phyloP scores from a whole-genome alignment of 2,797 vertebrate genomes.

The Toxotes lorentzi region DNA sequence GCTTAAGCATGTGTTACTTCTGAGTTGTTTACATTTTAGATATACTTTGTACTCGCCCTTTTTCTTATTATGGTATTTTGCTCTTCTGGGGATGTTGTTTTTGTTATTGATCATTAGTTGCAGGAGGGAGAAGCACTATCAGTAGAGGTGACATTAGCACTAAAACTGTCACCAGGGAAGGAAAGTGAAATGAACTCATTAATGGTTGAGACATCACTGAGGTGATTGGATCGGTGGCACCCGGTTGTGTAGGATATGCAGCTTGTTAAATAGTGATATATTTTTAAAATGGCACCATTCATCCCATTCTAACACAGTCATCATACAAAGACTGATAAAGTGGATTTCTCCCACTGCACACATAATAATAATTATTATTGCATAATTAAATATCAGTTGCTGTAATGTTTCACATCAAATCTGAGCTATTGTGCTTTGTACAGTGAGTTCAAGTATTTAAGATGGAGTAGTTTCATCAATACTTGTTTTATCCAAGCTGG shows the following conservation, averaged over 20 bases:
- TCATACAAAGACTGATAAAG: constrained; percentile 46
- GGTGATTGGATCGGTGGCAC: constrained; percentile 20
- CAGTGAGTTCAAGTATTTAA: constrained; percentile 35
- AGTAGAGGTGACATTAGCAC: constrained; percentile 74
- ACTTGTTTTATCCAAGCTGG: constrained; percentile 13
- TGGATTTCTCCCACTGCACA: constrained; percentile 27
- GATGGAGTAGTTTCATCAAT: constrained; percentile 17
- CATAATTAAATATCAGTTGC: constrained; percentile 53
- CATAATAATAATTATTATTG: constrained; percentile 55
- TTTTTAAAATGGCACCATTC: constrained; percentile 67
- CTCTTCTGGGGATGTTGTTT: constrained; percentile 67
- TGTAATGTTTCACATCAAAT: constrained; percentile 50
- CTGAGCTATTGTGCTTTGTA: constrained; percentile 11
- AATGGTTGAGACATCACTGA: constrained; percentile 57
- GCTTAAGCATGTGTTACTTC: constrained; percentile 49
- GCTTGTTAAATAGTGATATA: constrained; percentile 46
- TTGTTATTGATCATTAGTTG: constrained; percentile 75
- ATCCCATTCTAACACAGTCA: constrained; percentile 34
- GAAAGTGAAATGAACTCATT: constrained; percentile 71
- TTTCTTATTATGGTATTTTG: constrained; percentile 59
- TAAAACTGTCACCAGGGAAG: constrained; percentile 66
- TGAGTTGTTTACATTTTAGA: constrained; percentile 52
- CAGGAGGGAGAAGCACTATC: constrained; percentile 52
- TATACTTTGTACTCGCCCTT: constrained; percentile 23
- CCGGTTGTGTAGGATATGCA: constrained; percentile 33